phyloP scores from a whole-genome alignment of 2,113 vertebrate species.

The Nyctereutes procyonoides region DNA sequence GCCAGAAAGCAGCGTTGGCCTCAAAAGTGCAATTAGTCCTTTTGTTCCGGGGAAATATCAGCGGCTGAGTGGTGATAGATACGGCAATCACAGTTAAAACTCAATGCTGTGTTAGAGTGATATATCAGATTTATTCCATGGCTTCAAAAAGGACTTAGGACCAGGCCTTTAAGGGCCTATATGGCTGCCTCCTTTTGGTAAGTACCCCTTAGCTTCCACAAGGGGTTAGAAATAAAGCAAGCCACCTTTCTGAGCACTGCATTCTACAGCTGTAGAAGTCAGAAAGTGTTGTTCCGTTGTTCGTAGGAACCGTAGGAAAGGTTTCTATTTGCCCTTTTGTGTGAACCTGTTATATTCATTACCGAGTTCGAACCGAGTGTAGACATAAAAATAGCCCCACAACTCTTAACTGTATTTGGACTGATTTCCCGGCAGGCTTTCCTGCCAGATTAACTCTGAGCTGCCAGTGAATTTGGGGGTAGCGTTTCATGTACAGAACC shows the following conservation, averaged over 20 bases:
- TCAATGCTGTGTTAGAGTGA: constrained; percentile 6
- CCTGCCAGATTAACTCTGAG: constrained; percentile 51
- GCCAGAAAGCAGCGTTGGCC: constrained; percentile 76
- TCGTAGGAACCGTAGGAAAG: constrained; percentile 74
- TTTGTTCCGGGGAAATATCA: constrained; percentile 55
- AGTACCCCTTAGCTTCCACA: constrained; percentile 58
- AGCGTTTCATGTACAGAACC: constrained; percentile 79
- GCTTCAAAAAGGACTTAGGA: constrained; percentile 78
- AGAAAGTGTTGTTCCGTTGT: constrained; percentile 73
- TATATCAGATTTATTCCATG: constrained; percentile 62
- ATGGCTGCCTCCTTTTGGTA: constrained; percentile 81
- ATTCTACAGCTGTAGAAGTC: constrained; percentile 45
- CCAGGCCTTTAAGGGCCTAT: constrained; percentile 61
- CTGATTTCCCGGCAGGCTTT: constrained; percentile 60
- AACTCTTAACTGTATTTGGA: constrained; percentile 78
- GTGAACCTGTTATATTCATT: constrained; percentile 59
- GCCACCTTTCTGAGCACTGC: constrained; percentile 57
- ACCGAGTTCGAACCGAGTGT: constrained; percentile 80
- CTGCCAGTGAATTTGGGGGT: constrained; percentile 43
- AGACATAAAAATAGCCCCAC: constrained; percentile 83
- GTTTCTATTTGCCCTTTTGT: constrained; percentile 76
- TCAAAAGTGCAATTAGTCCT: constrained; percentile 64
- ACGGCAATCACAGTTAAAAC: constrained; percentile 13
- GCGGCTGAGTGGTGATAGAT: constrained; percentile 34
- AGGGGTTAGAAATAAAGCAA: constrained; percentile 69